These are phyloP conservation scores for human (Homo sapiens) DNA, from an alignment of 2,113 vertebrate species.

Conservation along the genomic window DNA sequence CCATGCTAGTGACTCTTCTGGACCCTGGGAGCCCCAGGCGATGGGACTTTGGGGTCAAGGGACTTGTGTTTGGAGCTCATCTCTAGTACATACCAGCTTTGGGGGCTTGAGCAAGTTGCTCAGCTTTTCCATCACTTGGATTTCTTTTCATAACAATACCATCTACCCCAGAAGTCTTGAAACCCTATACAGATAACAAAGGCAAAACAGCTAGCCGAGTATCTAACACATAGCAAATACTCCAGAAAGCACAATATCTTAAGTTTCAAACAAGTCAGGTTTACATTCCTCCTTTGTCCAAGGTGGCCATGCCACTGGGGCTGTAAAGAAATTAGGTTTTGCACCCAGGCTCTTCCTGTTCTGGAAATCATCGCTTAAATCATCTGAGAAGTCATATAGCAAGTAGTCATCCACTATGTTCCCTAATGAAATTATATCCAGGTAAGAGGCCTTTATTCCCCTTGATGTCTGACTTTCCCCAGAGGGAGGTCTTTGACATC, in stretches of 20 bases:
- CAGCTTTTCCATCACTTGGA: not conserved
- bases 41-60: not conserved
- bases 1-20: not conserved
- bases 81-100: not conserved
- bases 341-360: slow-evolving; percentile 69
- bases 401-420: slow-evolving; percentile 44
- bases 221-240: not conserved
- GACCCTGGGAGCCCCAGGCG: not conserved
- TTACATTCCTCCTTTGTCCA: not conserved
- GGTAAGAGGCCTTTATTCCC: slow-evolving; percentile 65
- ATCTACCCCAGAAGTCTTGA: not conserved
- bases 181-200: not conserved
- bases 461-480: slow-evolving; percentile 48
- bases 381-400: slow-evolving; percentile 22
- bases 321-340: slow-evolving; percentile 70
- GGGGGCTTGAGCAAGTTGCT: not conserved
- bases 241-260: not conserved
- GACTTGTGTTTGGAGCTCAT: not conserved
- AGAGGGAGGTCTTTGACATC: slow-evolving; percentile 52
- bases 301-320: not conserved
- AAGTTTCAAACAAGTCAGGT: not conserved
- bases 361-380: slow-evolving; percentile 46
- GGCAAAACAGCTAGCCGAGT: not conserved
- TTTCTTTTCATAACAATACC: not conserved
- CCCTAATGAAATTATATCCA: slow-evolving; percentile 62